phyloP scores from a whole-genome alignment of 2,888 invertebrate genomes.

The Ethmia dodecea region DNA sequence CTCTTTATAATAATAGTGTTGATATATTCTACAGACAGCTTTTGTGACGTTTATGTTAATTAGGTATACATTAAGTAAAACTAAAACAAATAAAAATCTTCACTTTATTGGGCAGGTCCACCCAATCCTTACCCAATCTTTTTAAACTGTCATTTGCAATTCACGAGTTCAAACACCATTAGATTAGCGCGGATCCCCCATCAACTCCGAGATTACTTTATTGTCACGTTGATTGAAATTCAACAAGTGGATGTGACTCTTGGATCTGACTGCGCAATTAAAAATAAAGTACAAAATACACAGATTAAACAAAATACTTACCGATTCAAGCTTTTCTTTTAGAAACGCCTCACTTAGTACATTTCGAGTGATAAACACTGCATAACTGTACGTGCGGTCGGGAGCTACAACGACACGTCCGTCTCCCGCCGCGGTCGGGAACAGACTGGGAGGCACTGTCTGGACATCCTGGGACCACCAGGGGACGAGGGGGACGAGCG shows the following conservation, averaged over 20 bases:
- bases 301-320: conserved; percentile 26
- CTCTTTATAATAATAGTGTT: too few relatives aligned
- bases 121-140: conserved; percentile 28
- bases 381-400: conserved; percentile 48
- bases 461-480: conserved; percentile 37
- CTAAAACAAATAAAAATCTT: too few relatives aligned
- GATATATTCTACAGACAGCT: too few relatives aligned
- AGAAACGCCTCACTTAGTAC: conserved; percentile 35
- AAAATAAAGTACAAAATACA: neutral
- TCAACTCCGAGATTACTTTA: neutral
- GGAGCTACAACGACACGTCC: conserved; percentile 30
- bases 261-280: conserved; percentile 10
- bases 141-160: conserved; percentile 30
- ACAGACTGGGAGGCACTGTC: conserved; percentile 44
- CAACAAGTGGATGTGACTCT: conserved; percentile 7
- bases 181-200: conserved; percentile 1
- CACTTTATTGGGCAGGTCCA: conserved; percentile 19
- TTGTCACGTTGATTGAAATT: neutral
- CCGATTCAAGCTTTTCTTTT: conserved; percentile 29
- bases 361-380: conserved; percentile 43
- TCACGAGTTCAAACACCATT: conserved; percentile 22
- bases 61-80: too few relatives aligned
- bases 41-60: too few relatives aligned
- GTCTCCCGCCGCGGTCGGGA: conserved; percentile 31
- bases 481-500: conserved; percentile 38